Evolutionary conservation across 64 coral and sea anemone species (phyloP), one percentile per base, ranked within the genome.

Genomic region (Acropora yongei): DNA sequence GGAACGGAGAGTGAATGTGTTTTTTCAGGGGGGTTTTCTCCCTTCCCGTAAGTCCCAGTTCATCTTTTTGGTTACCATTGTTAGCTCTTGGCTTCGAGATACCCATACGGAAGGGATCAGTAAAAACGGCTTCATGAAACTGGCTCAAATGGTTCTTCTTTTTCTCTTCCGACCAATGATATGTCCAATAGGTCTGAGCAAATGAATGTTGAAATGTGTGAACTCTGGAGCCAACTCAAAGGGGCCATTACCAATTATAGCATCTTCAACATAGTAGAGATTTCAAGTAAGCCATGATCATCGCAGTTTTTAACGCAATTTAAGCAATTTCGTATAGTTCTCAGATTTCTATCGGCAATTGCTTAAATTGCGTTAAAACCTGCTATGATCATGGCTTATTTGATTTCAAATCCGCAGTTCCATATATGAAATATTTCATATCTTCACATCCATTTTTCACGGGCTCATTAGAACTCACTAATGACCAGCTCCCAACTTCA

Each of bases 161-260:
- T 6, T 89, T 45, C 9, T 53, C 50, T 8, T 53, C 50, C 50
- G 72, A 58, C 72, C 58, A 77, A 1, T 89, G 41, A 10, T 89
- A 89, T 57, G 55, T 78, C 75, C 73, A 89, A 41, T 44, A 16
- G 74, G 77, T 72, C 5, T 57, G 43, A 17, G 14, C 57, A 9
- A 87, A n/a, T n/a, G n/a, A n/a, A n/a, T 66, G 0, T 69, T 45
- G 9, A 87, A 71, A 12, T 61, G 41, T n/a, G 8, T 8, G 2
- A 2, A 78, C 47, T 10, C 10, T 2, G 3, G 4, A 8, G 75
- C 83, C 18, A 88, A 49, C 46, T 72, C 14, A 41, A 80, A 90
- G 3, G 88, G 88, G 1, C 88, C 88, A 19, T 68, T 41, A 17
- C 60, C 88, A n/a, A 90, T 72, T 16, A 90, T 42, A 47, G 51